A percentile compares a stretch with the other conserved stretches of the same genome.
These are phyloP conservation scores for Plagodis pulveraria DNA, from an alignment of 2,888 invertebrate genomes.

Conservation along the genomic window DNA sequence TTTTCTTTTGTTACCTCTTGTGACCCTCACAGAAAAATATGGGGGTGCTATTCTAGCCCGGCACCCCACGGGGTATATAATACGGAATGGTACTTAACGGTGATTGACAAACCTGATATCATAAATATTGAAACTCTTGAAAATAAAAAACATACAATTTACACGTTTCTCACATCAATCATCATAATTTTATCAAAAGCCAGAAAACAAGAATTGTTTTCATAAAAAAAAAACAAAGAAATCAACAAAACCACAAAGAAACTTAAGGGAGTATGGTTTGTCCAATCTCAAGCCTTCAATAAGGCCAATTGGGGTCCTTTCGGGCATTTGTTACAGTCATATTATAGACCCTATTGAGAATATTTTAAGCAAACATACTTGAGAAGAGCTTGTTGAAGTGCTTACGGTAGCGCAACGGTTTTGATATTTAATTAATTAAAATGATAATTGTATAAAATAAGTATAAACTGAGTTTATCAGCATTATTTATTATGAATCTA, in stretches of 20 bases:
- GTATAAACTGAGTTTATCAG: too few relatives aligned
- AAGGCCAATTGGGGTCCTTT: constrained; percentile 67
- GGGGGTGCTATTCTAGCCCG: too few relatives aligned
- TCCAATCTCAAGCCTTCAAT: constrained; percentile 48
- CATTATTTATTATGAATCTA: too few relatives aligned
- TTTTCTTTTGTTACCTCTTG: too few relatives aligned
- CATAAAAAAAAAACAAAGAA: constrained; percentile 76
- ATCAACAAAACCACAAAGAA: constrained; percentile 57
- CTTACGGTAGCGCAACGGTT: constrained; percentile 37
- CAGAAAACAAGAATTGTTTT: constrained; percentile 62
- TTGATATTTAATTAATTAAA: constrained; percentile 67
- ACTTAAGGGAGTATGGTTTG: constrained; percentile 47
- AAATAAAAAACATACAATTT: not conserved
- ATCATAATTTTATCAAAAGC: constrained; percentile 58
- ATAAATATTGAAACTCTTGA: too few relatives aligned
- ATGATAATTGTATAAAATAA: too few relatives aligned
- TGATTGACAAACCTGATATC: too few relatives aligned
- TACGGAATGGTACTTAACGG: too few relatives aligned
- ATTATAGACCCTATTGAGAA: constrained; percentile 58
- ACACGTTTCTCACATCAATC: constrained; percentile 75
- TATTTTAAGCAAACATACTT: constrained; percentile 80
- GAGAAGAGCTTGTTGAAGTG: constrained; percentile 59
- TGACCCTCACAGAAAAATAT: too few relatives aligned
- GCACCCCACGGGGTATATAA: too few relatives aligned
- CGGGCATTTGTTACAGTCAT: constrained; percentile 66